phyloP scores from a whole-genome alignment of 2,113 vertebrate species.

The Lampris megalopsis region DNA sequence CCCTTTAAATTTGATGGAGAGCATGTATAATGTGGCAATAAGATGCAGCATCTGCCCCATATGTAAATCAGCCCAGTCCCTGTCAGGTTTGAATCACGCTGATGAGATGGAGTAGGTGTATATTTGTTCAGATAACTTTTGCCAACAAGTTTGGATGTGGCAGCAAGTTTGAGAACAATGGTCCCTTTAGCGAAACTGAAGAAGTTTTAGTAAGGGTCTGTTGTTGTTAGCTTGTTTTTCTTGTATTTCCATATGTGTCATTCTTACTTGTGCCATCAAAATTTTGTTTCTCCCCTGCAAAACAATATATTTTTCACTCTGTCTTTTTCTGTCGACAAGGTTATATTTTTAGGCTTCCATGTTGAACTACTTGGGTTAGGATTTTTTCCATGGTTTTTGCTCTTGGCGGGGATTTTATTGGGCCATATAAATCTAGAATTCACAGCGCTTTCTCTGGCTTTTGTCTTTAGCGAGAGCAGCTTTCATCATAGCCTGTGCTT shows the following conservation, averaged over 20 bases:
- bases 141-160: constrained; percentile 8
- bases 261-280: background rate
- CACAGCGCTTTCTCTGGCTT: constrained; percentile 27
- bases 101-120: constrained; percentile 9
- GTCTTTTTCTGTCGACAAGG: background rate
- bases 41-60: constrained; percentile 55
- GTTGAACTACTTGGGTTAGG: too few species aligned
- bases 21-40: constrained; percentile 38
- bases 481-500: constrained; percentile 11
- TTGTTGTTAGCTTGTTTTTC: background rate
- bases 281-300: background rate
- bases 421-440: constrained; percentile 27
- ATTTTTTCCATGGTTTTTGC: too few species aligned
- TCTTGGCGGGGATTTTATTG: constrained; percentile 27
- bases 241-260: background rate
- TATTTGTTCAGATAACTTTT: constrained; percentile 27
- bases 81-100: constrained; percentile 27
- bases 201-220: constrained; percentile 11
- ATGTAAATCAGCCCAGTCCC: constrained; percentile 53
- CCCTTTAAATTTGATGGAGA: constrained; percentile 60
- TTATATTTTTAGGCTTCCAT: background rate
- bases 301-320: background rate
- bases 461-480: background rate
- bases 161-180: background rate
- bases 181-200: constrained; percentile 5